Evolutionary conservation across 2,888 invertebrate genomes (phyloP).

Genomic region (Cyrtodaria siliqua): DNA sequence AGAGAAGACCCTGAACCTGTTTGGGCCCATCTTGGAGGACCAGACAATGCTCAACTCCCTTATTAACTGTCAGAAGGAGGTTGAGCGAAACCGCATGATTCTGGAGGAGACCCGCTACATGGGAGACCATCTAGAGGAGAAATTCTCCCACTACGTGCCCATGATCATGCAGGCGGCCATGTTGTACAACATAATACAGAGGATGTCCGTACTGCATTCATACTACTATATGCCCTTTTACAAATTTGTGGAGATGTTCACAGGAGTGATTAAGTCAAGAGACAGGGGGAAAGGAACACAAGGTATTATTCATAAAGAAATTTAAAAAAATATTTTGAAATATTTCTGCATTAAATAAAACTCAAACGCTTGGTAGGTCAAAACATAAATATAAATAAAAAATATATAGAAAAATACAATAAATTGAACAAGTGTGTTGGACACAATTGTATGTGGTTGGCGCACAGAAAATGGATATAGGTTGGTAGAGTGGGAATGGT

Average conservation of each 20-base stretch:
- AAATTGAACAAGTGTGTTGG: too few species aligned
- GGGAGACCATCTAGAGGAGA: conserved; percentile 82
- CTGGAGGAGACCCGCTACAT: conserved; percentile 83
- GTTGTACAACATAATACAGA: conserved; percentile 81
- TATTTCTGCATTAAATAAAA: too few species aligned
- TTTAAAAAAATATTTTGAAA: too few species aligned
- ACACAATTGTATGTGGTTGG: too few species aligned
- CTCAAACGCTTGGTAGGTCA: too few species aligned
- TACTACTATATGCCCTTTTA: conserved; percentile 82
- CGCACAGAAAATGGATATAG: too few species aligned
- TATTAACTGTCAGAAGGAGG: conserved; percentile 79
- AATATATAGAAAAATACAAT: too few species aligned
- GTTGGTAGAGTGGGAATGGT: too few species aligned
- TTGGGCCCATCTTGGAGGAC: conserved; percentile 82
- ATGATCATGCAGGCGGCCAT: conserved; percentile 82
- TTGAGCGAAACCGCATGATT: conserved; percentile 79
- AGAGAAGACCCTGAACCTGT: conserved; percentile 81
- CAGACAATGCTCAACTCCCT: conserved; percentile 82
- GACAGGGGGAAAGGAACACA: conserved; percentile 83
- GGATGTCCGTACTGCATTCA: conserved; percentile 79
- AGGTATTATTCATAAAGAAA: conserved; percentile 69
- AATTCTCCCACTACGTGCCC: conserved; percentile 80
- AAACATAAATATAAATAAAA: too few species aligned
- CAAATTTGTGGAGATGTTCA: conserved; percentile 79
- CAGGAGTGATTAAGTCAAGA: conserved; percentile 73